Conservation (phyloP, 2,113 vertebrate species). For the Upupa epops region DNA sequence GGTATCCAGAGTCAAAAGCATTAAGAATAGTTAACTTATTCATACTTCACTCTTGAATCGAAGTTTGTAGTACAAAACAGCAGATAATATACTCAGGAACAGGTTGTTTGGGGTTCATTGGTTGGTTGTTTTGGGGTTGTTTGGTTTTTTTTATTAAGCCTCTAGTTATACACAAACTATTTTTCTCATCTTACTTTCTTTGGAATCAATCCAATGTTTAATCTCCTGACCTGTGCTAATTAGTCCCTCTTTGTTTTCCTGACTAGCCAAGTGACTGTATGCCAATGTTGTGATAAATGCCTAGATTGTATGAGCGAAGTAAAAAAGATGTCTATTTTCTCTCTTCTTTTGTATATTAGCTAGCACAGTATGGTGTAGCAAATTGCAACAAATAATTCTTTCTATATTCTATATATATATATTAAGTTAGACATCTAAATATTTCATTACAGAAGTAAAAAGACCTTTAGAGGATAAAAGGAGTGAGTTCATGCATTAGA, state of each 20-base stretch:
- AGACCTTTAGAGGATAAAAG: not conserved
- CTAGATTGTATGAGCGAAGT: not conserved
- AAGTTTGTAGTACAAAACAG: not conserved
- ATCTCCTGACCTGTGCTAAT: slow-evolving; percentile 37
- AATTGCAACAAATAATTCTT: not conserved
- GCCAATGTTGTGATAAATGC: slow-evolving; percentile 48
- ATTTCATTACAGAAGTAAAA: not conserved
- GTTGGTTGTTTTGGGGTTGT: not conserved
- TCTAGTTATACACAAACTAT: not conserved
- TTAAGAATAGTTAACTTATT: not conserved
- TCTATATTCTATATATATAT: too few relatives aligned
- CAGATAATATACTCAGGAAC: not conserved
- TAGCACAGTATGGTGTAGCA: not conserved
- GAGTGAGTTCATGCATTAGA: fast-evolving
- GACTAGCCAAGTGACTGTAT: not conserved
- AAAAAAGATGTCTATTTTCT: slow-evolving; percentile 52
- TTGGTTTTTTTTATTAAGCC: not conserved
- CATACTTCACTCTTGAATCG: not conserved
- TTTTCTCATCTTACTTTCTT: slow-evolving; percentile 47
- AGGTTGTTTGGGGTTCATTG: not conserved
- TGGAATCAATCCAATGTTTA: slow-evolving; percentile 5
- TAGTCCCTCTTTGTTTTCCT: slow-evolving; percentile 17
- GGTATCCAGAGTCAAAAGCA: not conserved
- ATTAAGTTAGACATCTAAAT: not conserved
- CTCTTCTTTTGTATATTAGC: slow-evolving; percentile 49